phyloP scores from a whole-genome alignment of 2,113 vertebrate species.

The Noturus placidus region DNA sequence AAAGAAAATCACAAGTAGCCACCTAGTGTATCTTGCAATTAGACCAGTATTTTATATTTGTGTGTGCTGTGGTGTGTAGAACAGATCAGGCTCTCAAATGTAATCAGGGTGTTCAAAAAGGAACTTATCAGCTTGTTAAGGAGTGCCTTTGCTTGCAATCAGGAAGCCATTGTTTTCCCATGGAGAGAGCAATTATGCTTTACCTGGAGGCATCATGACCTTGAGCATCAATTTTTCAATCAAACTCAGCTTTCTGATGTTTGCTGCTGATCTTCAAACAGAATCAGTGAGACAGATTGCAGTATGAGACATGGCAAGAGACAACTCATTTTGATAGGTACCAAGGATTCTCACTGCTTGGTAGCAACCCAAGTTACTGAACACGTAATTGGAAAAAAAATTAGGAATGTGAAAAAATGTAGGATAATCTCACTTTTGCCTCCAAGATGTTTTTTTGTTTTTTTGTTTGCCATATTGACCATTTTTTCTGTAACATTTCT shows the following conservation, averaged over 20 bases:
- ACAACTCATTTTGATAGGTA: not conserved
- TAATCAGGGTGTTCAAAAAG: not conserved
- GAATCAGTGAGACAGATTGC: not conserved
- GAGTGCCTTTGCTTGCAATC: not conserved
- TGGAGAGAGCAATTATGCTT: not conserved
- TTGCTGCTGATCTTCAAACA: not conserved
- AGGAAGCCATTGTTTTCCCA: conserved; percentile 5
- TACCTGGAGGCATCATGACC: not conserved
- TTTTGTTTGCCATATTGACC: not conserved
- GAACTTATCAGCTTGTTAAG: not conserved
- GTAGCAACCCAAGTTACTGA: not conserved
- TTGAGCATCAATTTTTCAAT: not conserved
- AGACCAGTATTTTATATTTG: not conserved
- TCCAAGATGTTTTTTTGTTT: not conserved
- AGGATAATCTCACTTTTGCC: not conserved
- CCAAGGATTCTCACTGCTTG: not conserved
- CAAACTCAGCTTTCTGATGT: not conserved
- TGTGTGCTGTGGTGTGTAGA: not conserved
- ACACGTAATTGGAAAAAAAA: not conserved
- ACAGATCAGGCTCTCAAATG: not conserved
- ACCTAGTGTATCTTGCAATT: not conserved
- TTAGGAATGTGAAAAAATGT: not conserved
- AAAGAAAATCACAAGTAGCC: not conserved
- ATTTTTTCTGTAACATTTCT: not conserved
- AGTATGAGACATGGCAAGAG: not conserved